phyloP scores from a whole-genome alignment of 2,888 invertebrate species.

The Nephrocerus scutellatus region DNA sequence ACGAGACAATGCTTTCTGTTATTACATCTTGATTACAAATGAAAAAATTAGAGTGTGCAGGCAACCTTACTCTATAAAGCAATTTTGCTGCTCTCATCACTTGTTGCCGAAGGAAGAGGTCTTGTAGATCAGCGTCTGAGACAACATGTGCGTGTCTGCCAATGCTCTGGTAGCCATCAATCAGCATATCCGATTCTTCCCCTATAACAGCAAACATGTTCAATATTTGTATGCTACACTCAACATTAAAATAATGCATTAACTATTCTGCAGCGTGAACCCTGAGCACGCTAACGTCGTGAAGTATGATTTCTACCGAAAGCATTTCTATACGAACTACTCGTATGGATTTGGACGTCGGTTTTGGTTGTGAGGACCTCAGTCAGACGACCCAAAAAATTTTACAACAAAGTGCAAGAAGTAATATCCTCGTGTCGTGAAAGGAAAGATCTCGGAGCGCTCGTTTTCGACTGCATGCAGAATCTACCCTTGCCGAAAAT shows the following conservation, averaged over 20 bases:
- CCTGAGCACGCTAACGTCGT: neutral
- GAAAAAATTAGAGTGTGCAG: too few species aligned
- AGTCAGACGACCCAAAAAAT: slow-evolving; percentile 3
- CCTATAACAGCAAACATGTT: slow-evolving; percentile 2
- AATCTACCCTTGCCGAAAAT: slow-evolving; percentile 1
- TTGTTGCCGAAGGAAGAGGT: neutral
- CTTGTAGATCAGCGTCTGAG: neutral
- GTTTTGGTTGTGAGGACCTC: slow-evolving; percentile 6
- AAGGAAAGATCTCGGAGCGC: neutral
- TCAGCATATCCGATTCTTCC: slow-evolving; percentile 2
- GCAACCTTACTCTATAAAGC: neutral
- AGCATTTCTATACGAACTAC: slow-evolving; percentile 1
- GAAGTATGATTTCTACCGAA: neutral
- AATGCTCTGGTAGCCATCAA: neutral
- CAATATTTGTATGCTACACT: neutral
- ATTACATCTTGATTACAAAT: too few species aligned
- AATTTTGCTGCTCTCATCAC: neutral
- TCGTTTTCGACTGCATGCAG: slow-evolving; percentile 2
- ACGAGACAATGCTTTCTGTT: neutral
- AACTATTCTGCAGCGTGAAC: slow-evolving; percentile 1
- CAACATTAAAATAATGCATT: slow-evolving; percentile 1
- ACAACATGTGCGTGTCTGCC: neutral
- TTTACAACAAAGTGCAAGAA: slow-evolving; percentile 2
- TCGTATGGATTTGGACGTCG: slow-evolving; percentile 5
- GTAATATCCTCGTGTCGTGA: slow-evolving; percentile 1